Evolutionary conservation across 2,888 invertebrate genomes (phyloP).

Genomic region (Stenoptilia bipunctidactyla): DNA sequence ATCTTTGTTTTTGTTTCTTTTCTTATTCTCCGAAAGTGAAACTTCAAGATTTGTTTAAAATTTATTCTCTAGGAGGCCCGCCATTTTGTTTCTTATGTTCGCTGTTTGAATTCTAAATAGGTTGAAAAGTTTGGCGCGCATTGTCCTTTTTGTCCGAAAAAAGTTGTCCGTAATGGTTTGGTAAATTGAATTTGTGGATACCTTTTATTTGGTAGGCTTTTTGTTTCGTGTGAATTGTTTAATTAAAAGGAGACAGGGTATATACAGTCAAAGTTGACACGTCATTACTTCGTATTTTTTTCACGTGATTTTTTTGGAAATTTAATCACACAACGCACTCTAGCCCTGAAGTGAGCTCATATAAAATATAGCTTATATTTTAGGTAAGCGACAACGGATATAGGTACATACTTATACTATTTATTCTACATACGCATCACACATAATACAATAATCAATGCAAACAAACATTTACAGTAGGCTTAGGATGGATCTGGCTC

Average conservation of each 20-base stretch:
- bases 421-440: too few relatives aligned
- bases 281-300: too few relatives aligned
- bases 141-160: slow-evolving; percentile 27
- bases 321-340: too few relatives aligned
- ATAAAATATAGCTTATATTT: too few relatives aligned
- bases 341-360: too few relatives aligned
- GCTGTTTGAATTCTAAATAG: slow-evolving; percentile 60
- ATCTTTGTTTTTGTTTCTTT: slow-evolving; percentile 54
- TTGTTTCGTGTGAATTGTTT: background rate
- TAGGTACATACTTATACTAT: too few relatives aligned
- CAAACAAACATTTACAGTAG: too few relatives aligned
- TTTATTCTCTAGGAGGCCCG: slow-evolving; percentile 36
- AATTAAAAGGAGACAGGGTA: background rate
- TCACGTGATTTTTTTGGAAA: too few relatives aligned
- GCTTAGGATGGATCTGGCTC: too few relatives aligned
- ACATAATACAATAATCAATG: too few relatives aligned
- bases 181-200: slow-evolving; percentile 24
- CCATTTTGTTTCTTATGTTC: slow-evolving; percentile 29
- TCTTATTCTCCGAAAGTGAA: slow-evolving; percentile 46
- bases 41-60: slow-evolving; percentile 60
- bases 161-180: slow-evolving; percentile 26
- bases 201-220: slow-evolving; percentile 6
- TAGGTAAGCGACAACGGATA: too few relatives aligned
- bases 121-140: slow-evolving; percentile 27
- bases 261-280: too few relatives aligned